Base-by-base conservation (phyloP, 1,140 invertebrate genomes). In the Drosophila auraria region DNA sequence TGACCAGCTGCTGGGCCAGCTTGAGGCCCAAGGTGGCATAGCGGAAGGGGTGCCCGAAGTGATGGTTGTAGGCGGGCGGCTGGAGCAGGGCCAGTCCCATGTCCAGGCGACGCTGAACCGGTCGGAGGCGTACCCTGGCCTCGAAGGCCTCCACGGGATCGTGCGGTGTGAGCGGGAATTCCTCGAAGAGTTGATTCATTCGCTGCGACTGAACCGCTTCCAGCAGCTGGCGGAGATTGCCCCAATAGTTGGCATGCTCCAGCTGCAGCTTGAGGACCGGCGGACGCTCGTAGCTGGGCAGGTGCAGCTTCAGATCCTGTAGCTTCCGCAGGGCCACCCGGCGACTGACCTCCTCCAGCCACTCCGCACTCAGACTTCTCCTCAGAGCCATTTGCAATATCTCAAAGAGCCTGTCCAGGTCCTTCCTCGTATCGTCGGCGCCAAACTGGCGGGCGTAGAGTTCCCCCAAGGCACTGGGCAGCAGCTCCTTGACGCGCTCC, bases 41-140 rank as follows among this genome's bases (percentile, higher is more conserved):
- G 93, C 99, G 99, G 2, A 99, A 94, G 33, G 97, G 97, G 70
- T 95, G 96, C 0, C 98, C 98, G 93, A 97, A 98, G 47, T 95
- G 95, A 12, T 96, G 95, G 80, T 99, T 97, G 92, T 98, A 99
- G 91, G 99, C 98, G 0, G 98, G 98, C 59, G 96, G 95, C 86
- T 99, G 98, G 0, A 99, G 94, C 63, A 99, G 98, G 5, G 98
- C 98, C 62, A 98, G 98, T 0, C 98, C 98, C 91, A 99, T 98
- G 0, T 99, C 98, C 82, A 98, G 97, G 87, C 99, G 97, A 93
- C 99, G 99, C 91, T 98, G 98, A 2, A 98, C 98, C 2, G 98
- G 98, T 1, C 87, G 68, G 6, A 87, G 91, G 0, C 63, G 42
- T n/a, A 91, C 63, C 1, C 80, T 72, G 1, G 76, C 76, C 20